A percentile compares a stretch with the other conserved stretches of the same genome.
Evolutionary conservation across 2,888 invertebrate species (phyloP).

Genomic region (Heteromurus nitidus): DNA sequence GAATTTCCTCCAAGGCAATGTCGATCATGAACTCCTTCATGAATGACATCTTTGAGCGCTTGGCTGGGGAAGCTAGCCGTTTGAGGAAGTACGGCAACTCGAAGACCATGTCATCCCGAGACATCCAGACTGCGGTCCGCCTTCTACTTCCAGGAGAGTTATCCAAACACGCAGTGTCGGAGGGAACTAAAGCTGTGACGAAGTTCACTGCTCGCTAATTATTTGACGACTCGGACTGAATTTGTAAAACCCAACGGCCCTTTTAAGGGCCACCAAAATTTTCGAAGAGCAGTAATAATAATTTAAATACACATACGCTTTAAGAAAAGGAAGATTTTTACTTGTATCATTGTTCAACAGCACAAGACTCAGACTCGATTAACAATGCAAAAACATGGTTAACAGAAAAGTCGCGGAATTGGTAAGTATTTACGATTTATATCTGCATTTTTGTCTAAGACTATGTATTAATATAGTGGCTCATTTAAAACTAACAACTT

Average conservation of each 20-base stretch:
- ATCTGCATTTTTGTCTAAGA: too few species aligned
- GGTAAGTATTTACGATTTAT: too few species aligned
- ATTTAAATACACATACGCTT: neutral
- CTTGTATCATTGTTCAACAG: too few species aligned
- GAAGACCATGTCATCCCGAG: constrained; percentile 77
- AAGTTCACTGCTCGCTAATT: constrained; percentile 75
- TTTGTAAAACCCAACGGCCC: neutral
- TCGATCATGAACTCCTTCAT: constrained; percentile 78
- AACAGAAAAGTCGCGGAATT: too few species aligned
- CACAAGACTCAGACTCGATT: too few species aligned
- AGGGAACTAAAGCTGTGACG: constrained; percentile 77
- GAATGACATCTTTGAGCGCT: constrained; percentile 78
- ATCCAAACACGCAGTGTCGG: constrained; percentile 77
- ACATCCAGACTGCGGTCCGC: constrained; percentile 76
- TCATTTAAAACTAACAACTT: too few species aligned
- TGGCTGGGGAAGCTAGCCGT: constrained; percentile 75
- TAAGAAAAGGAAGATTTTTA: neutral
- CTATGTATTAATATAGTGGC: too few species aligned
- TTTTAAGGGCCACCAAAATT: constrained; percentile 17
- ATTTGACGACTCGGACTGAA: neutral
- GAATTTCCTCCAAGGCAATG: constrained; percentile 76
- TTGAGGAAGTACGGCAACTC: constrained; percentile 77
- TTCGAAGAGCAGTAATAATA: neutral
- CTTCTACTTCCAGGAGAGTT: constrained; percentile 25
- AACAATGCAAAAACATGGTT: too few species aligned